Percentiles rank a stretch among this genome's conserved stretches.
Evolutionary conservation across 2,113 vertebrate genomes (phyloP).

Genomic region (Copsychus sechellarum): DNA sequence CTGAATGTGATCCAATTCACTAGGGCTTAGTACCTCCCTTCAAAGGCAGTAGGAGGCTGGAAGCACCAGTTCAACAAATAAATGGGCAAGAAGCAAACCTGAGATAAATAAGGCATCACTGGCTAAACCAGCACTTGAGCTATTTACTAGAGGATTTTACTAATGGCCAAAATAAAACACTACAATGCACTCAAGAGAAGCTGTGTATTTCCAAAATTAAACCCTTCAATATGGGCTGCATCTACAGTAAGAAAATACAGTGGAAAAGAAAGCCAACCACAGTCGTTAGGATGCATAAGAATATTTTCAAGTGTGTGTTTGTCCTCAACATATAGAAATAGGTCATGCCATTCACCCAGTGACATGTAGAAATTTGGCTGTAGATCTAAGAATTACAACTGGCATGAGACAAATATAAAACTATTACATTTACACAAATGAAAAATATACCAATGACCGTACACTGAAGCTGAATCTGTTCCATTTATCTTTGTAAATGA

Average conservation of each 20-base stretch:
- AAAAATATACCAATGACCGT: neutral
- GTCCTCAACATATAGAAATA: neutral
- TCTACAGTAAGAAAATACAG: neutral
- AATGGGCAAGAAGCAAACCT: neutral
- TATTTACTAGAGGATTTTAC: neutral
- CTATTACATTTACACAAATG: neutral
- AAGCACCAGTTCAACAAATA: neutral
- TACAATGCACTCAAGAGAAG: neutral
- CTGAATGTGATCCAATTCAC: neutral
- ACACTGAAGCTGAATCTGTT: neutral
- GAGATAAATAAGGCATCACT: conserved; percentile 6
- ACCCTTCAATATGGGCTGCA: neutral
- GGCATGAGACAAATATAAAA: neutral
- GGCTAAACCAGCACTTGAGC: neutral
- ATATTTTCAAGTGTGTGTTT: neutral
- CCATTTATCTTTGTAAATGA: neutral
- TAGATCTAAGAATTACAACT: neutral
- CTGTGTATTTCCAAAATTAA: neutral
- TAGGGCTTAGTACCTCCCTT: neutral
- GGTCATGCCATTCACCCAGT: neutral
- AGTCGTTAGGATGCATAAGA: neutral
- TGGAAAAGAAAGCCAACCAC: neutral
- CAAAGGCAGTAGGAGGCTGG: conserved; percentile 13
- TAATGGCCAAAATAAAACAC: neutral
- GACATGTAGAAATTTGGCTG: neutral